These are phyloP conservation scores for Gallinago nigripennis DNA, from an alignment of 2,797 vertebrate species.

Conservation along the genomic window DNA sequence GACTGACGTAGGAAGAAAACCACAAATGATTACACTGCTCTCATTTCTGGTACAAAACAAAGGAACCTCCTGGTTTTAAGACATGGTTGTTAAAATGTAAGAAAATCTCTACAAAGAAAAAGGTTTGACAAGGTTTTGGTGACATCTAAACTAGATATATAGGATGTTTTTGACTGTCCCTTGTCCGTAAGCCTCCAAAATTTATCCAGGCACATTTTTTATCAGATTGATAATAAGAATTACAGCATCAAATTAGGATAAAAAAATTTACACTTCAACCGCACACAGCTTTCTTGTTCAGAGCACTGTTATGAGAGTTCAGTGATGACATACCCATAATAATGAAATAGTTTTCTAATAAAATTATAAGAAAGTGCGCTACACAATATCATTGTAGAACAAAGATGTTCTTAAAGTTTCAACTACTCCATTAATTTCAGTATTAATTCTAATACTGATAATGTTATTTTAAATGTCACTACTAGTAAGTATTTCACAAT, in stretches of 20 bases:
- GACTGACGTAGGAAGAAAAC: not conserved
- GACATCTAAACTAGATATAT: not conserved
- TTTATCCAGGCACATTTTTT: not conserved
- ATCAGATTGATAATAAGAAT: not conserved
- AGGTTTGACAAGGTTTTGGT: not conserved
- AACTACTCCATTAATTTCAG: not conserved
- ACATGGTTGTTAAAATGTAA: not conserved
- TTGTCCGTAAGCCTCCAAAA: not conserved
- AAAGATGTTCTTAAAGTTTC: not conserved
- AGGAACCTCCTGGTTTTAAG: not conserved
- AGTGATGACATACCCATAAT: not conserved
- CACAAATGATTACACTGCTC: not conserved
- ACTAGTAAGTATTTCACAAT: not conserved
- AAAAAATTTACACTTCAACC: not conserved
- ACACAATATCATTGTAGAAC: not conserved
- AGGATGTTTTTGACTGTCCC: not conserved
- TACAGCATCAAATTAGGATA: not conserved
- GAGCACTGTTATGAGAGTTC: not conserved
- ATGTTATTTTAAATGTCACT: not conserved
- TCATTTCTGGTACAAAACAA: not conserved
- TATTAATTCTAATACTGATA: not conserved
- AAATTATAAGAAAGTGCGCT: not conserved
- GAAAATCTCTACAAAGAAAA: not conserved
- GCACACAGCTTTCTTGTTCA: not conserved
- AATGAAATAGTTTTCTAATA: not conserved